Percentiles rank a stretch among this genome's conserved stretches.
phyloP scores from a whole-genome alignment of 2,888 invertebrate genomes.

The Oscheius sp. region DNA sequence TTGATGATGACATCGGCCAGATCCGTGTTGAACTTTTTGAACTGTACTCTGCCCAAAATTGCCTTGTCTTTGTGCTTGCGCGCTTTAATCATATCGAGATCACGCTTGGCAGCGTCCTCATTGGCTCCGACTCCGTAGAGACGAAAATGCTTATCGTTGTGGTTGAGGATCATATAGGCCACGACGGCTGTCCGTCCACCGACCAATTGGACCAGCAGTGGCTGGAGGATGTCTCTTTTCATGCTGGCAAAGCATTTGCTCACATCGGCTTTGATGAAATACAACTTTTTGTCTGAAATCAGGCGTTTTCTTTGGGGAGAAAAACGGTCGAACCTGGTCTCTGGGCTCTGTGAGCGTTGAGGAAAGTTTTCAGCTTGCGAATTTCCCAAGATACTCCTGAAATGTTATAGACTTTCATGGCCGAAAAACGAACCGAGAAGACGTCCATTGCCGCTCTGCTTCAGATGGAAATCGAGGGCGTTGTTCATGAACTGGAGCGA shows the following conservation, averaged over 20 bases:
- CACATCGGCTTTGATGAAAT: constrained; percentile 35
- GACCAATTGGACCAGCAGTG: constrained; percentile 6
- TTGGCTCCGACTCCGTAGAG: background rate
- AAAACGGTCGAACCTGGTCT: background rate
- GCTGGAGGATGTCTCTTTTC: constrained; percentile 8
- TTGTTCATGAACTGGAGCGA: constrained; percentile 10
- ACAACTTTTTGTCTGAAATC: constrained; percentile 20
- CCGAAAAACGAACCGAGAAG: background rate
- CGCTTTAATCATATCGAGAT: background rate
- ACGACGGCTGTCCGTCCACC: constrained; percentile 1
- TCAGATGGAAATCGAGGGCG: constrained; percentile 29
- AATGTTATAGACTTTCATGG: background rate
- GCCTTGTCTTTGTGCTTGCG: background rate
- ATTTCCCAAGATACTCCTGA: constrained; percentile 6
- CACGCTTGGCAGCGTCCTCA: background rate
- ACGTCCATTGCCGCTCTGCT: background rate
- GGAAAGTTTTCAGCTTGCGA: background rate
- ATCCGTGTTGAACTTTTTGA: background rate
- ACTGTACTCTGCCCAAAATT: background rate
- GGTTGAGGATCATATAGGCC: background rate
- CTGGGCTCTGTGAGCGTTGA: background rate
- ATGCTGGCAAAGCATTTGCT: constrained; percentile 36
- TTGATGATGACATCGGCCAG: constrained; percentile 12
- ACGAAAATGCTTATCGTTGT: background rate
- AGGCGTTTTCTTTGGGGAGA: too few species aligned